A percentile compares a stretch with the other conserved stretches of the same genome.
Conservation (phyloP, 2,797 vertebrate species). For the Ficedula albicollis region DNA sequence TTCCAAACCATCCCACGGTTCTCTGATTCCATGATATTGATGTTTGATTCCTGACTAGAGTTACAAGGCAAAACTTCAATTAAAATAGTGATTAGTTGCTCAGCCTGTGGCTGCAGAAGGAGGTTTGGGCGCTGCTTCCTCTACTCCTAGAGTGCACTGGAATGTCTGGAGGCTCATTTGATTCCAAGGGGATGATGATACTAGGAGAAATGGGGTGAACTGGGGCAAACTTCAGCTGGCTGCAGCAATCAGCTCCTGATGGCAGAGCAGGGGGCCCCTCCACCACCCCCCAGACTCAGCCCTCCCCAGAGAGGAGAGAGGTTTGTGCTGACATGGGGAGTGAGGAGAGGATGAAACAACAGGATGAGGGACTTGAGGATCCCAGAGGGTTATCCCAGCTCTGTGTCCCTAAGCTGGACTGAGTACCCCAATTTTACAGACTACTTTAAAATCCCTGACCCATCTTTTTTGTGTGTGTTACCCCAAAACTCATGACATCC, state of each 20-base stretch:
- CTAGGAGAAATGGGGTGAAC: not conserved
- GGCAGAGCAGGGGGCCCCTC: not conserved
- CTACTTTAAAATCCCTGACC: not conserved
- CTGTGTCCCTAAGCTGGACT: not conserved
- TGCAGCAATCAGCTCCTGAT: not conserved
- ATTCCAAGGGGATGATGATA: not conserved
- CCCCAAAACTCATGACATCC: not conserved
- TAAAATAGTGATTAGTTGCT: not conserved
- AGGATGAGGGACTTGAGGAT: not conserved
- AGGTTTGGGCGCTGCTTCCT: not conserved
- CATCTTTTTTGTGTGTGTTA: not conserved
- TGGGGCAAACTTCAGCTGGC: not conserved
- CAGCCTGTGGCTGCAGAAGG: not conserved
- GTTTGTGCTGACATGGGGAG: not conserved
- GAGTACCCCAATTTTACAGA: not conserved
- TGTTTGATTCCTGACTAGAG: not conserved
- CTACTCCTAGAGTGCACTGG: not conserved
- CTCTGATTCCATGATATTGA: too few species aligned
- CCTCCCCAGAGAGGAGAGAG: rapidly evolving
- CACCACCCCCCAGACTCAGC: not conserved
- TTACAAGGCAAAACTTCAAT: not conserved
- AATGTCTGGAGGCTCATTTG: not conserved
- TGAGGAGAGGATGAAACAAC: not conserved
- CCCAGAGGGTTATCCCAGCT: not conserved
- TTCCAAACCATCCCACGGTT: not conserved